Base-by-base conservation (phyloP, 2,888 invertebrate genomes). In the Torymus tubicola region DNA sequence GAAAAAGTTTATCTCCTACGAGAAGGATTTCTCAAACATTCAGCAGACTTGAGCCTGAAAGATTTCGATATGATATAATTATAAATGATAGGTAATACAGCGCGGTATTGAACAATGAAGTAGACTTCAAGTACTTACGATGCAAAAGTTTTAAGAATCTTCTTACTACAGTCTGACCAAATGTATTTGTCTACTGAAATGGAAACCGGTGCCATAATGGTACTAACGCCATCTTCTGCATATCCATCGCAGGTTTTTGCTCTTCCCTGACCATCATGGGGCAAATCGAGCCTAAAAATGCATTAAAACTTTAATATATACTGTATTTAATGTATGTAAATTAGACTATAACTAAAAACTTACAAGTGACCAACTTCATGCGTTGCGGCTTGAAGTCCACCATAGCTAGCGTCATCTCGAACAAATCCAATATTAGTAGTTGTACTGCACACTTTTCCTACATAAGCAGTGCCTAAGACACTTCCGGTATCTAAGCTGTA, bases 341-440 rank as follows among this genome's bases (percentile, higher is more conserved):
- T n/a, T n/a, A n/a, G n/a, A n/a, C n/a, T n/a, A n/a, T n/a, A n/a
- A n/a, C n/a, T n/a, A n/a, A n/a, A n/a, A n/a, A n/a, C 81, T 71
- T 74, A 81, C 81, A 78, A 72, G 63, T 81, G 81, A 24, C 78
- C 81, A 65, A 81, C 61, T 72, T 81, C 81, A 16, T 81, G 81
- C 2, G 64, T 61, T 11, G 67, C 75, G 13, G 78, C 12, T 31
- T 50, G 31, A 52, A 81, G 55, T 13, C 78, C 78, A 63, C 12
- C 13, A 52, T 42, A 81, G 18, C 31, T 75, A 2, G 18, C 65
- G 57, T 81, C 75, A 14, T 81, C 81, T 3, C 8, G 61, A 2
- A 81, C 31, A 24, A 69, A 81, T 63, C 70, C 76, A 52, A 53
- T 21, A 12, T 78, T 78, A 0, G 4, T n/a, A 8, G n/a, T n/a